A percentile compares a stretch with the other conserved stretches of the same genome.
These are phyloP conservation scores for Protonibea diacanthus DNA, from an alignment of 2,797 vertebrate species.

Conservation along the genomic window DNA sequence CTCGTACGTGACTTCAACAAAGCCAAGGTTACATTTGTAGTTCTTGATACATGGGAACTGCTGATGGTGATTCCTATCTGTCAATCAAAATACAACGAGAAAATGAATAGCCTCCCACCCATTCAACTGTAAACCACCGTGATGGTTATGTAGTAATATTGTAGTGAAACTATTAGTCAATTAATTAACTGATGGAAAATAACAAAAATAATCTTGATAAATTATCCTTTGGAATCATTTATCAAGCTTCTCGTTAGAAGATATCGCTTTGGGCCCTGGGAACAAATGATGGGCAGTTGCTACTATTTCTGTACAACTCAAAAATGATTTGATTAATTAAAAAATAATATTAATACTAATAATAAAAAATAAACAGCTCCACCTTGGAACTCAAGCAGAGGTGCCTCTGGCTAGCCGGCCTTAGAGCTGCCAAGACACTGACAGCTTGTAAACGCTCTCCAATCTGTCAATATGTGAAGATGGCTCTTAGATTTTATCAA, in stretches of 20 bases:
- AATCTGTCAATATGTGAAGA: constrained; percentile 38
- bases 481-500: constrained; percentile 31
- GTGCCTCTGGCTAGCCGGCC: constrained; percentile 7
- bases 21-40: constrained; percentile 36
- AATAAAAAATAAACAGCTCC: constrained; percentile 4
- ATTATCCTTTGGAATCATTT: background rate
- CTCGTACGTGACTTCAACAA: constrained; percentile 54
- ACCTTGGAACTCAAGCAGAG: constrained; percentile 6
- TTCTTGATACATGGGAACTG: constrained; percentile 64
- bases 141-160: background rate
- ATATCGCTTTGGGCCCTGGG: background rate
- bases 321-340: constrained; percentile 5
- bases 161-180: constrained; percentile 1
- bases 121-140: background rate
- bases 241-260: background rate
- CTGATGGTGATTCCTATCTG: constrained; percentile 28
- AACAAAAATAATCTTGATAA: constrained; percentile 22
- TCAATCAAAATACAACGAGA: constrained; percentile 59
- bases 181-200: constrained; percentile 23
- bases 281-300: background rate
- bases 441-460: constrained; percentile 13
- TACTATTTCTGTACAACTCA: background rate
- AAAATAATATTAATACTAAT: background rate
- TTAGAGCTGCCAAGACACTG: constrained; percentile 31
- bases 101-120: constrained; percentile 43